Conservation (phyloP, 2,797 vertebrate genomes). For the Myiotriccus ornatus region DNA sequence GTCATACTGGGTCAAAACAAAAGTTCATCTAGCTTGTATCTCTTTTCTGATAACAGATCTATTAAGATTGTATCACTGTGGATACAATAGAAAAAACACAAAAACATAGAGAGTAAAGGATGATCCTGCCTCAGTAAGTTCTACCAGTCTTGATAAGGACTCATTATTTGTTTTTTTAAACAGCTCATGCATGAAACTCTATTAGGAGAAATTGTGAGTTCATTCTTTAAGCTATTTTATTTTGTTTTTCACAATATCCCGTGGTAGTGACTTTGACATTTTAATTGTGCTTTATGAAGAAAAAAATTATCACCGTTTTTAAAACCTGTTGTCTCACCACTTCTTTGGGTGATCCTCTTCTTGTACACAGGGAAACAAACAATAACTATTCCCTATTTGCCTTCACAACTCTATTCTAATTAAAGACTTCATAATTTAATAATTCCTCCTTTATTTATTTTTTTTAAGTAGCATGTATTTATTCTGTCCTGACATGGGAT, state of each 20-base stretch:
- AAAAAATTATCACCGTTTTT: neutral
- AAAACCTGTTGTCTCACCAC: neutral
- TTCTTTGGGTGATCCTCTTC: neutral
- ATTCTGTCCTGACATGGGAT: neutral
- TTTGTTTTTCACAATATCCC: neutral
- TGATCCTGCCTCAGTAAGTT: neutral
- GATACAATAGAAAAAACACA: neutral
- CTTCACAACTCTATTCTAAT: neutral
- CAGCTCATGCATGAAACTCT: rapidly evolving
- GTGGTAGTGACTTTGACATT: neutral
- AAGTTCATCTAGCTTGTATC: neutral
- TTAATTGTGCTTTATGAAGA: neutral
- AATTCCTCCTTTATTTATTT: neutral
- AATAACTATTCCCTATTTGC: neutral
- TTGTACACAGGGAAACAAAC: neutral
- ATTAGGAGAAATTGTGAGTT: neutral
- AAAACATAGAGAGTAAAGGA: neutral
- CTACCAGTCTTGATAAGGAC: neutral
- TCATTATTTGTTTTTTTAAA: neutral
- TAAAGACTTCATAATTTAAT: neutral
- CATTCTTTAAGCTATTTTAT: neutral
- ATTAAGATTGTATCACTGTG: neutral
- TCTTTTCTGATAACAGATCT: neutral
- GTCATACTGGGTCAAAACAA: neutral
- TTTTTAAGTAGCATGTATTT: neutral